A percentile compares a stretch with the other conserved stretches of the same genome.
Conservation (phyloP, 1,140 invertebrate genomes). For the Linepithema humile region DNA sequence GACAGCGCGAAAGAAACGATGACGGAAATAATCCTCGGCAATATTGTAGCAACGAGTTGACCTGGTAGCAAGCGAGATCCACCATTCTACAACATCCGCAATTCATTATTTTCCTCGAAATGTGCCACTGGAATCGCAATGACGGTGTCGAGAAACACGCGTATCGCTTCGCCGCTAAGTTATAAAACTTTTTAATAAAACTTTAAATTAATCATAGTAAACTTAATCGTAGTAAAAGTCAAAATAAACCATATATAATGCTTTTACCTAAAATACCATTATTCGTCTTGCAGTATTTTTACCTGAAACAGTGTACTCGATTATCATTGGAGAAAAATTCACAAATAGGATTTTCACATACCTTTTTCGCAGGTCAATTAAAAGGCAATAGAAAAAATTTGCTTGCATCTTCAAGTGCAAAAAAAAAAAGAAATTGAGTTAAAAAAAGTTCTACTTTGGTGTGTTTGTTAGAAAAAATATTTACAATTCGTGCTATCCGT, state of each 20-base stretch:
- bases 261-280: too few species aligned
- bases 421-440: background rate
- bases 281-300: too few species aligned
- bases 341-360: too few species aligned
- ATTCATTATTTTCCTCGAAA: conserved; percentile 12
- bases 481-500: background rate
- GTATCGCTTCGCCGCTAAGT: background rate
- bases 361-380: too few species aligned
- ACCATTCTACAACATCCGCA: background rate
- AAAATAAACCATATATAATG: too few species aligned
- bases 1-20: conserved; percentile 42
- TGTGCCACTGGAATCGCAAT: background rate
- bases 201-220: too few species aligned
- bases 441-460: background rate
- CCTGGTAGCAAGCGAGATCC: conserved; percentile 13
- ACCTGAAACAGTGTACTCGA: too few species aligned
- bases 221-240: too few species aligned
- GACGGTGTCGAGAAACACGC: background rate
- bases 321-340: too few species aligned
- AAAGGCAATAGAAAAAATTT: too few species aligned
- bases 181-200: too few species aligned
- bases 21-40: conserved; percentile 50
- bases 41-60: conserved; percentile 1
- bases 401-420: background rate
- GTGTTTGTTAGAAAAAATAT: background rate